phyloP scores from a whole-genome alignment of 2,888 invertebrate species.

The Dione vanillae region DNA sequence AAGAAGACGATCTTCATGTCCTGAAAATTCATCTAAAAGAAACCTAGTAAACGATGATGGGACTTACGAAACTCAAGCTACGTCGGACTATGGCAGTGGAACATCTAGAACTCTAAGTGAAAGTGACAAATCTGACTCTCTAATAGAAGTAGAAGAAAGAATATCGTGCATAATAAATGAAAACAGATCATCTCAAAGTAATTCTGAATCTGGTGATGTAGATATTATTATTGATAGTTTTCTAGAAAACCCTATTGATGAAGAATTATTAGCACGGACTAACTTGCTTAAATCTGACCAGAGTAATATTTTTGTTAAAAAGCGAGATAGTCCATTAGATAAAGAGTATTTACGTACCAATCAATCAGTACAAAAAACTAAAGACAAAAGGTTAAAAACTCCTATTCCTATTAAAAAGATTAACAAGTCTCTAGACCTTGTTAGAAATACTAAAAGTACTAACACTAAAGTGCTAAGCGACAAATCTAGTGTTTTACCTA shows the following conservation, averaged over 20 bases:
- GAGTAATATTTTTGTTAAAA: constrained; percentile 72
- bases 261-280: constrained; percentile 61
- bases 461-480: constrained; percentile 60
- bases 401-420: constrained; percentile 69
- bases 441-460: constrained; percentile 59
- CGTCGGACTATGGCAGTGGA: constrained; percentile 76
- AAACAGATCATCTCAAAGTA: constrained; percentile 78
- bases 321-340: constrained; percentile 55
- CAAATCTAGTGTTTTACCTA: constrained; percentile 71
- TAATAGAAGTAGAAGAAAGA: constrained; percentile 77
- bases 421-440: constrained; percentile 68
- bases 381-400: constrained; percentile 66
- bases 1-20: constrained; percentile 83
- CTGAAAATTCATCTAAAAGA: constrained; percentile 66
- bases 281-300: constrained; percentile 61
- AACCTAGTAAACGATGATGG: constrained; percentile 59
- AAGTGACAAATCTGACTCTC: constrained; percentile 69
- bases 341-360: constrained; percentile 56
- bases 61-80: constrained; percentile 71
- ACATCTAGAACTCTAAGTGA: constrained; percentile 71
- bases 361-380: constrained; percentile 62
- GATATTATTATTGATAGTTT: constrained; percentile 74
- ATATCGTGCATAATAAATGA: constrained; percentile 79
- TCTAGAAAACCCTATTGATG: constrained; percentile 62
- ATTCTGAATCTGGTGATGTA: constrained; percentile 76